Evolutionary conservation across 2,113 vertebrate species (phyloP).

Genomic region (Neodon shergylaensis): DNA sequence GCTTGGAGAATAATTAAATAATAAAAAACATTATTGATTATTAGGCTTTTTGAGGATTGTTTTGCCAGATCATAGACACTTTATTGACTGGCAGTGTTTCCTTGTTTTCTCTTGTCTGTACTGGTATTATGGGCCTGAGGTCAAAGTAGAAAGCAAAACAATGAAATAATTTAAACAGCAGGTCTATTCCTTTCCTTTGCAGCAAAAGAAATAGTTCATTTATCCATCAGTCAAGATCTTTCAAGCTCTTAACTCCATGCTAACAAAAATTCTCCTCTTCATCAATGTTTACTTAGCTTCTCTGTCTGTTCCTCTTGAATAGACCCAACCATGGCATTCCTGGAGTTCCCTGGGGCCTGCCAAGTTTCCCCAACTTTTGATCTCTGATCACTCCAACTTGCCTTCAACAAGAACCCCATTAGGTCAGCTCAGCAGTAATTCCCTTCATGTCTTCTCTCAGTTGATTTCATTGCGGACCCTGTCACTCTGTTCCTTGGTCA

Average conservation of each 20-base stretch:
- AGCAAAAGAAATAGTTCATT: conserved; percentile 5
- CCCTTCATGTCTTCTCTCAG: not conserved
- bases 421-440: not conserved
- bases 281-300: not conserved
- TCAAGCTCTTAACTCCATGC: not conserved
- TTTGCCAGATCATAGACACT: not conserved
- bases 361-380: not conserved
- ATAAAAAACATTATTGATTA: not conserved
- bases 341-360: no score
- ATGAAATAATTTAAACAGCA: conserved; percentile 26
- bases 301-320: not conserved
- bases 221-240: not conserved
- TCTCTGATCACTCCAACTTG: not conserved
- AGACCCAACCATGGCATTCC: not conserved
- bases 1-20: conserved; percentile 21
- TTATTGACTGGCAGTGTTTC: conserved; percentile 16
- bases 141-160: not conserved
- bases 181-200: not conserved
- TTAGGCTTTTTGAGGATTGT: not conserved
- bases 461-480: not conserved
- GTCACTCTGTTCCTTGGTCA: not conserved
- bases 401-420: not conserved
- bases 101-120: not conserved
- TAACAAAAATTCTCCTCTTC: not conserved
- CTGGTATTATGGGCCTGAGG: not conserved